phyloP scores from a whole-genome alignment of 2,113 vertebrate genomes.

The Neolamprologus sp. region DNA sequence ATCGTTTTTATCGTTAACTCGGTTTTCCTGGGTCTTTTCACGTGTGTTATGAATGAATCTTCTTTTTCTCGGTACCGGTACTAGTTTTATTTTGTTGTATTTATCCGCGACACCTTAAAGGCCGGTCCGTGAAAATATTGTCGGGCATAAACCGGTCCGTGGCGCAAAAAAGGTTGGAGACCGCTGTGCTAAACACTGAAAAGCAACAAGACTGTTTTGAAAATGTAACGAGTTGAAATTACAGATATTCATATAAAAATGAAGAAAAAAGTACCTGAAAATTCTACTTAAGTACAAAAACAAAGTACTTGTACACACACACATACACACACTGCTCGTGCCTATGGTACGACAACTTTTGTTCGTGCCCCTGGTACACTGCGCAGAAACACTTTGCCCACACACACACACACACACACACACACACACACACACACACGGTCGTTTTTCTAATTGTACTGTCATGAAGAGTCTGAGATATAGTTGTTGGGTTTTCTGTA shows the following conservation, averaged over 20 bases:
- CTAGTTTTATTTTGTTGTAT: too few species aligned
- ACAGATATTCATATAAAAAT: not conserved
- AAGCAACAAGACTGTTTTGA: rapidly evolving
- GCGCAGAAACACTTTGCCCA: too few species aligned
- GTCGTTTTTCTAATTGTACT: not conserved
- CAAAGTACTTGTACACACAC: not conserved
- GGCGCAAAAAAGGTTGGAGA: rapidly evolving
- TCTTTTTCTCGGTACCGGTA: rapidly evolving
- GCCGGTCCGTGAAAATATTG: rapidly evolving
- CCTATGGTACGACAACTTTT: too few species aligned
- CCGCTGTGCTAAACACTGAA: rapidly evolving
- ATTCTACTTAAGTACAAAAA: not conserved
- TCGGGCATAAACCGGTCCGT: rapidly evolving
- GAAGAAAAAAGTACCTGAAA: not conserved
- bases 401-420: rapidly evolving
- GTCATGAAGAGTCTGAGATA: not conserved
- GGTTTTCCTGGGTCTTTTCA: too few species aligned
- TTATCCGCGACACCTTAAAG: too few species aligned
- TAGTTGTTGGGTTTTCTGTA: not conserved
- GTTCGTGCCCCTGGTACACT: too few species aligned
- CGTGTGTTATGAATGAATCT: too few species aligned
- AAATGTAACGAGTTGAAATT: not conserved
- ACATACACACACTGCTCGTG: not conserved
- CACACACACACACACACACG: rapidly evolving
- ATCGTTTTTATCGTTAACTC: too few species aligned